phyloP scores from a whole-genome alignment of 2,888 invertebrate genomes.

The Boloria euphrosyne region DNA sequence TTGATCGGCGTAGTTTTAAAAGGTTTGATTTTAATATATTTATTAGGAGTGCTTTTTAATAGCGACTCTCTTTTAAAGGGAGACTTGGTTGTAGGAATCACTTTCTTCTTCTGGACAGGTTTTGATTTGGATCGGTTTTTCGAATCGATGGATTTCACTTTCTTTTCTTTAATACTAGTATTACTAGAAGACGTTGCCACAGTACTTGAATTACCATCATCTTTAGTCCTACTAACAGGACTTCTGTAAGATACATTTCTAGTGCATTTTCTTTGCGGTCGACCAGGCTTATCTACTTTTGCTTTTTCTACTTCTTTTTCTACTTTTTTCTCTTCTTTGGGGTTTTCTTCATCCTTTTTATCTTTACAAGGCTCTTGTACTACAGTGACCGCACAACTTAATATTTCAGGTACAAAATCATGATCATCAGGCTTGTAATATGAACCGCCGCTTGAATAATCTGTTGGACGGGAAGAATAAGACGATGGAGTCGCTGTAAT shows the following conservation, averaged over 20 bases:
- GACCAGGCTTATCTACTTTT: constrained; percentile 44
- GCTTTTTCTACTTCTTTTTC: constrained; percentile 25
- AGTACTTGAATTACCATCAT: constrained; percentile 48
- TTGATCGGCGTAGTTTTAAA: constrained; percentile 63
- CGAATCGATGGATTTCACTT: constrained; percentile 39
- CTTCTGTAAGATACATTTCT: constrained; percentile 71
- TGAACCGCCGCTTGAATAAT: constrained; percentile 84
- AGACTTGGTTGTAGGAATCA: constrained; percentile 47
- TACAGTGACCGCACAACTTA: constrained; percentile 50
- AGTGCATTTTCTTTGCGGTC: constrained; percentile 71
- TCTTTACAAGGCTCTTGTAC: constrained; percentile 42
- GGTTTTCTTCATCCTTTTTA: constrained; percentile 41
- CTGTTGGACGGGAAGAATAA: constrained; percentile 76
- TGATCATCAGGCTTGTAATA: constrained; percentile 85
- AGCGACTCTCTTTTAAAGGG: constrained; percentile 54
- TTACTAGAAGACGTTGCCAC: constrained; percentile 52
- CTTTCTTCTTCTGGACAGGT: constrained; percentile 28
- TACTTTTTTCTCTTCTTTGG: constrained; percentile 39
- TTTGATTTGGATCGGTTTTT: constrained; percentile 25
- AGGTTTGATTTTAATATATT: constrained; percentile 71
- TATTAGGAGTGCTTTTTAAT: constrained; percentile 47
- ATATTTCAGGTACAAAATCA: constrained; percentile 66
- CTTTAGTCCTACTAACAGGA: constrained; percentile 47
- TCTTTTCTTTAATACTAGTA: constrained; percentile 42
- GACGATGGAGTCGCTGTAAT: constrained; percentile 67